Evolutionary conservation across 2,797 vertebrate genomes (phyloP).

Genomic region (Hapalemur alaotrensis): DNA sequence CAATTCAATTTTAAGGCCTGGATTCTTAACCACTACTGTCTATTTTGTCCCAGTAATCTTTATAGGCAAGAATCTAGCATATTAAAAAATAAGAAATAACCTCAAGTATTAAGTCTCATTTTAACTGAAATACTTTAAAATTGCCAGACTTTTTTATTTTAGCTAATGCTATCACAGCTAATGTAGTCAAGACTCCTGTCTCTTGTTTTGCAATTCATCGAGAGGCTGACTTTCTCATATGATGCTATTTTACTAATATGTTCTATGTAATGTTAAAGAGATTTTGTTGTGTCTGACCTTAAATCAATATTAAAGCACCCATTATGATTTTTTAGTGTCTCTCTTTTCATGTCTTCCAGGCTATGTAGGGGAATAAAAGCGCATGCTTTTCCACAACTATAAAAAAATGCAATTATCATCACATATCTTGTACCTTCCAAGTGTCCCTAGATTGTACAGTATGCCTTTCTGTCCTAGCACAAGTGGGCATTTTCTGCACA

Average conservation of each 20-base stretch:
- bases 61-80: neutral
- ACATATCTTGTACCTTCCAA: neutral
- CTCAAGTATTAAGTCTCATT: neutral
- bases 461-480: neutral
- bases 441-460: neutral
- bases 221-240: neutral
- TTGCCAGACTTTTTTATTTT: neutral
- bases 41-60: neutral
- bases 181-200: conserved; percentile 17
- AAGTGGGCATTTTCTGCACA: neutral
- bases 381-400: neutral
- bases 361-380: neutral
- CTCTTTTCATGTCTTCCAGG: neutral
- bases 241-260: conserved; percentile 3
- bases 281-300: conserved; percentile 36
- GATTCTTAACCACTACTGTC: neutral
- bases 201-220: conserved; percentile 26
- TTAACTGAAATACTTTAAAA: neutral
- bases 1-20: neutral
- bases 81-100: neutral
- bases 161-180: conserved; percentile 32
- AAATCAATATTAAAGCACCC: conserved; percentile 17
- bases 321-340: neutral
- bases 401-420: neutral
- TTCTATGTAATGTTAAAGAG: conserved; percentile 26